Evolutionary conservation across 1,140 invertebrate genomes (phyloP).

Genomic region (Calycopis cecrops): DNA sequence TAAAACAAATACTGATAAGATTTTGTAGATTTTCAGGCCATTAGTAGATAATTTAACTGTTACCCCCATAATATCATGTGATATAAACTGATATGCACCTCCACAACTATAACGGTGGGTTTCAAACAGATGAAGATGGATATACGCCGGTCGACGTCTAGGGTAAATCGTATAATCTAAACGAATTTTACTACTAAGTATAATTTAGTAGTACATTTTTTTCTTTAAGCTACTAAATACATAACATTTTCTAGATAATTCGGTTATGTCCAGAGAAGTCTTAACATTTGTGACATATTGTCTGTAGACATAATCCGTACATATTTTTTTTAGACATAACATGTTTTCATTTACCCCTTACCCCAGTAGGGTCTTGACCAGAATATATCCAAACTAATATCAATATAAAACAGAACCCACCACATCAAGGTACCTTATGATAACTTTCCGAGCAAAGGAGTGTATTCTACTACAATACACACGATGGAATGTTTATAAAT

Average conservation of each 20-base stretch:
- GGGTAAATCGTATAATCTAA: constrained; percentile 1
- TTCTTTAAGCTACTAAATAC: too few relatives aligned
- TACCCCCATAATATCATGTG: constrained; percentile 42
- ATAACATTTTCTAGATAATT: too few relatives aligned
- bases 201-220: too few relatives aligned
- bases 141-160: constrained; percentile 2
- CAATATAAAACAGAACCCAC: neutral
- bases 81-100: constrained; percentile 57
- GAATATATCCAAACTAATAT: constrained; percentile 1
- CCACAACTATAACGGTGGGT: constrained; percentile 19
- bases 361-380: neutral
- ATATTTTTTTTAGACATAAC: too few relatives aligned
- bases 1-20: too few relatives aligned
- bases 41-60: constrained; percentile 3
- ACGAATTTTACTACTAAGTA: too few relatives aligned
- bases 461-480: neutral
- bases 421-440: neutral
- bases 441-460: constrained; percentile 3
- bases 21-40: too few relatives aligned
- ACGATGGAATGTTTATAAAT: constrained; percentile 12
- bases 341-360: neutral
- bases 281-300: too few relatives aligned
- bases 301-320: too few relatives aligned
- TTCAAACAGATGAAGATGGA: constrained; percentile 8
- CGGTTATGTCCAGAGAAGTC: too few relatives aligned